phyloP scores from a whole-genome alignment of 2,113 vertebrate species.

The Myrmecobius fasciatus region DNA sequence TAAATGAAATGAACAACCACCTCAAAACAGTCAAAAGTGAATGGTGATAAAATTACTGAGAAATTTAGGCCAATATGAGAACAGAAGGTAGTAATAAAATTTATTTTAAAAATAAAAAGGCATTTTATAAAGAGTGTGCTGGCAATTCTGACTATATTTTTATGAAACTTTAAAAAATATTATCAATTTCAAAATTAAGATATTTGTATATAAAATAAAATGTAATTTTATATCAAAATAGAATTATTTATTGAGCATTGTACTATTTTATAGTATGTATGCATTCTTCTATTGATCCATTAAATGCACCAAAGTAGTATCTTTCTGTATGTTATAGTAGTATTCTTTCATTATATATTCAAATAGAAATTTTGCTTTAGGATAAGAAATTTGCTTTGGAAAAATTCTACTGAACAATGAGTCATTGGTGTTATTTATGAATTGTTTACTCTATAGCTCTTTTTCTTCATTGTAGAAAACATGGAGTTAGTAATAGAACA shows the following conservation, averaged over 20 bases:
- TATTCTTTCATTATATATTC: slow-evolving; percentile 23
- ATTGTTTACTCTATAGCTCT: slow-evolving; percentile 57
- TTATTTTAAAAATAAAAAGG: not conserved
- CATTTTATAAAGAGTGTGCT: not conserved
- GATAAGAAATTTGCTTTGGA: no score
- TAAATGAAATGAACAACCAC: not conserved
- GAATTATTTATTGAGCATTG: not conserved
- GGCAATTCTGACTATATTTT: not conserved
- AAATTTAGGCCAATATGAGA: not conserved
- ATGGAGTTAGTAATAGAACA: slow-evolving; percentile 64
- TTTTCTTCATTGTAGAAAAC: slow-evolving; percentile 65
- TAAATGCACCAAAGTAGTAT: not conserved
- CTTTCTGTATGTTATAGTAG: not conserved
- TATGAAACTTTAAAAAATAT: no score
- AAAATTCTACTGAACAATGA: slow-evolving; percentile 57
- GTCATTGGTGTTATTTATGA: slow-evolving; percentile 73
- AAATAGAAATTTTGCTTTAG: slow-evolving; percentile 41
- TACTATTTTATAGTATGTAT: not conserved
- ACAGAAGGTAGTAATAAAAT: not conserved
- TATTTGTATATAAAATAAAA: not conserved
- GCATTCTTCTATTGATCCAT: not conserved
- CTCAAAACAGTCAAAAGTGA: not conserved
- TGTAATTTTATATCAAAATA: not conserved
- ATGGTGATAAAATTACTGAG: not conserved
- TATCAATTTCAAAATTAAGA: not conserved